A percentile compares a stretch with the other conserved stretches of the same genome.
These are phyloP conservation scores for Polypedilum vanderplanki DNA, from an alignment of 1,140 invertebrate species.

Conservation along the genomic window DNA sequence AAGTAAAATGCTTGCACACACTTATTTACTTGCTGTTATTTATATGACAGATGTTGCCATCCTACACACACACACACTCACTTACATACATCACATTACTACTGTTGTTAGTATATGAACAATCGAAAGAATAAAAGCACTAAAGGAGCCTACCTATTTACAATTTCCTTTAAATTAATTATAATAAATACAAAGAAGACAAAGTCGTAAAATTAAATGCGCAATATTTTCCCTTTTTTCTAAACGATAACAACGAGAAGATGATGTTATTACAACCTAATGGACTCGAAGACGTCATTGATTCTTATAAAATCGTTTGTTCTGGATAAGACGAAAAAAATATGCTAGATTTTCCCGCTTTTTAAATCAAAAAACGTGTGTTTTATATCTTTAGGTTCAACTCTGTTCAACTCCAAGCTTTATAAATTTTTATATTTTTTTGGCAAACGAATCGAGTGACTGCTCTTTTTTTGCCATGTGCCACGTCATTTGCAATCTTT, in stretches of 20 bases:
- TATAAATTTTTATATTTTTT: neutral
- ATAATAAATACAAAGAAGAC: too few species aligned
- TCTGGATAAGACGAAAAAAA: neutral
- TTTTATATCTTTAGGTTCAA: neutral
- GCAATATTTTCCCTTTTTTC: neutral
- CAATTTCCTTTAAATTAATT: too few species aligned
- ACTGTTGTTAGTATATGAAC: neutral
- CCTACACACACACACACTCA: constrained; percentile 19
- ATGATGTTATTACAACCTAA: too few species aligned
- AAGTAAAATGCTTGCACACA: neutral
- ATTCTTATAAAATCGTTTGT: too few species aligned
- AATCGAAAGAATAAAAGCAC: neutral
- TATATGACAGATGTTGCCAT: constrained; percentile 26
- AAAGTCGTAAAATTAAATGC: neutral
- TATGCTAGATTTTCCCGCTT: neutral
- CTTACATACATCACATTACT: too few species aligned
- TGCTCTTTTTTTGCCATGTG: neutral
- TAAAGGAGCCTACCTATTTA: neutral
- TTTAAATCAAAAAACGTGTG: neutral
- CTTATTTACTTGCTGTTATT: neutral
- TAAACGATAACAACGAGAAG: neutral
- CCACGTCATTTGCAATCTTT: constrained; percentile 12
- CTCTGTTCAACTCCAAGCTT: neutral
- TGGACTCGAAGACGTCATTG: too few species aligned
- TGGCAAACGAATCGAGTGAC: neutral